A percentile compares a stretch with the other conserved stretches of the same genome.
Conservation (phyloP, 2,113 vertebrate genomes). For the Ictidomys tridecemlineatus region DNA sequence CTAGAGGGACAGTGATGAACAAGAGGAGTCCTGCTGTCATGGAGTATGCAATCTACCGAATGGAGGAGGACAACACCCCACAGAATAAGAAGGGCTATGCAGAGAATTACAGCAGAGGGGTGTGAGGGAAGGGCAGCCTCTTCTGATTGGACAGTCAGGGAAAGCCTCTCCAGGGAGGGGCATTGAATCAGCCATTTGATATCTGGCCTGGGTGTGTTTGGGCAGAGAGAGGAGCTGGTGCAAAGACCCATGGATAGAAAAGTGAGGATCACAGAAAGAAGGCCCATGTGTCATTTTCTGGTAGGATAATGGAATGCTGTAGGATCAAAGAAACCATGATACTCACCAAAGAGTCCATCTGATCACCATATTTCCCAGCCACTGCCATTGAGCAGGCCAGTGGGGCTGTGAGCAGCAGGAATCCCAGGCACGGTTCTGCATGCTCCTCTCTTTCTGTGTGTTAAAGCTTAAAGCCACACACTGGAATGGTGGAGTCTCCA, state of each 20-base stretch:
- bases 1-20: not conserved
- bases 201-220: too few relatives aligned
- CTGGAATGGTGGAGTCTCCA: not conserved
- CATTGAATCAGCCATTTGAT: not conserved
- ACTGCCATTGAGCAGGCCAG: too few relatives aligned
- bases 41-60: rapidly evolving
- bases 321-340: not conserved
- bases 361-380: not conserved
- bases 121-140: not conserved
- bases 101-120: too few relatives aligned
- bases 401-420: not conserved
- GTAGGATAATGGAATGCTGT: rapidly evolving
- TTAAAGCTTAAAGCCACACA: not conserved
- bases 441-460: too few relatives aligned
- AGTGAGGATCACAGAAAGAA: not conserved
- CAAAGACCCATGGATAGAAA: not conserved
- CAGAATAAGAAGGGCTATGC: too few relatives aligned
- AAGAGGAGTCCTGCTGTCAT: rapidly evolving
- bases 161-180: not conserved
- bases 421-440: rapidly evolving
- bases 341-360: not conserved
- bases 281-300: too few relatives aligned
- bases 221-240: not conserved
- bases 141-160: not conserved
- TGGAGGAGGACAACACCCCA: too few relatives aligned